Conservation (phyloP, 2,797 vertebrate genomes). For the Tinamus major region DNA sequence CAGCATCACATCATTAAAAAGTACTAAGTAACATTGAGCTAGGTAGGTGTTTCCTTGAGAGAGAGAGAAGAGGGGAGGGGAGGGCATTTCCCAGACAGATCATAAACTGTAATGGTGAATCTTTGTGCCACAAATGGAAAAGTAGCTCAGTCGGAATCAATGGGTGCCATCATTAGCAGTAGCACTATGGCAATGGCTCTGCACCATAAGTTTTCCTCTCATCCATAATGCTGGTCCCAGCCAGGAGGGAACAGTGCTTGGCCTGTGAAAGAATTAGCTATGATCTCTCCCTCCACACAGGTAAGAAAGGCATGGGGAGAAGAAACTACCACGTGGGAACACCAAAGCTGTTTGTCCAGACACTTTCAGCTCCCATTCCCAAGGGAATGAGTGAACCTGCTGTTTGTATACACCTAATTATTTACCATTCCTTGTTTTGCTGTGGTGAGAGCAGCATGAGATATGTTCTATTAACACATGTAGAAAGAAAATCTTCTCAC, state of each 20-base stretch:
- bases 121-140: background rate
- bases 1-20: background rate
- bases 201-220: background rate
- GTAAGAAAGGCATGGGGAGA: background rate
- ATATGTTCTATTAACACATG: too few species aligned
- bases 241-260: background rate
- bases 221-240: background rate
- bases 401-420: background rate
- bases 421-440: background rate
- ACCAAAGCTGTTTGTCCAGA: background rate
- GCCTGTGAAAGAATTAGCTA: background rate
- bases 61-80: background rate
- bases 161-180: conserved; percentile 34
- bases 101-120: background rate
- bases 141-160: conserved; percentile 34
- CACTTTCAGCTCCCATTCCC: too few species aligned
- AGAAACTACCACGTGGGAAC: background rate
- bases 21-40: background rate
- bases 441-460: background rate
- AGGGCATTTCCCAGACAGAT: background rate
- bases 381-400: background rate
- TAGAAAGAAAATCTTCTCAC: background rate
- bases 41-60: background rate
- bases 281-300: background rate
- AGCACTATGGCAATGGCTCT: conserved; percentile 12